Evolutionary conservation across 2,888 invertebrate genomes (phyloP).

Genomic region (Hydriomena furcata): DNA sequence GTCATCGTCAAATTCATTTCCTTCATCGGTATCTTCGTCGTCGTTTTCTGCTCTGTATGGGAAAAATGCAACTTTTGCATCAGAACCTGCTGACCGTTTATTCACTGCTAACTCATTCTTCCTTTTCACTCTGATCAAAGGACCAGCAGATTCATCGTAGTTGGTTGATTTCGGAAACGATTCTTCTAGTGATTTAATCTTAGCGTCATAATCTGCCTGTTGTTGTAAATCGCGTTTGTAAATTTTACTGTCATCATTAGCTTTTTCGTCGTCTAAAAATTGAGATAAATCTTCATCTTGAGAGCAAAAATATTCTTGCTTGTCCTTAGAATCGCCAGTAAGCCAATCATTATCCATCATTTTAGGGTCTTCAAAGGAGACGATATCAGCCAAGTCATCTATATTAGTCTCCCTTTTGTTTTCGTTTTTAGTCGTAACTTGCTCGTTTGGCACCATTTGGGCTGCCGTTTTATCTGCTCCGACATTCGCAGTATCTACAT

Average conservation of each 20-base stretch:
- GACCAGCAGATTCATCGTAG: constrained; percentile 55
- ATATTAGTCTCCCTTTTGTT: constrained; percentile 65
- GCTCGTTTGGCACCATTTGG: constrained; percentile 39
- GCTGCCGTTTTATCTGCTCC: constrained; percentile 41
- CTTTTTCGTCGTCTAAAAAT: constrained; percentile 48
- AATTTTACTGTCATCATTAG: constrained; percentile 42
- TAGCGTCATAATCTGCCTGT: constrained; percentile 51
- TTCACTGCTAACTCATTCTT: constrained; percentile 53
- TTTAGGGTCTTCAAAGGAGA: constrained; percentile 43
- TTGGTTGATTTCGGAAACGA: constrained; percentile 66
- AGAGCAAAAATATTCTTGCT: constrained; percentile 46
- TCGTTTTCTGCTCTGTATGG: constrained; percentile 67
- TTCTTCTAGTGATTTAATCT: constrained; percentile 66
- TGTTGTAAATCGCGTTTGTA: constrained; percentile 60
- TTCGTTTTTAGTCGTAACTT: constrained; percentile 51
- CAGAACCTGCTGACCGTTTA: constrained; percentile 62
- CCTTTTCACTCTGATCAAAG: constrained; percentile 71
- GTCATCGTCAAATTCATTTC: constrained; percentile 77
- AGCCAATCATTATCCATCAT: constrained; percentile 40
- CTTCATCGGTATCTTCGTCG: constrained; percentile 75
- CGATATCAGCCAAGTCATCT: constrained; percentile 41
- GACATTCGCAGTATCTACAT: constrained; percentile 30
- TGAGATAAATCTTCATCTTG: constrained; percentile 54
- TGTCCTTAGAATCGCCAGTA: constrained; percentile 44
- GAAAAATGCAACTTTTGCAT: constrained; percentile 64